These are phyloP conservation scores for Nomada ferruginata DNA, from an alignment of 2,888 invertebrate species.

Conservation along the genomic window DNA sequence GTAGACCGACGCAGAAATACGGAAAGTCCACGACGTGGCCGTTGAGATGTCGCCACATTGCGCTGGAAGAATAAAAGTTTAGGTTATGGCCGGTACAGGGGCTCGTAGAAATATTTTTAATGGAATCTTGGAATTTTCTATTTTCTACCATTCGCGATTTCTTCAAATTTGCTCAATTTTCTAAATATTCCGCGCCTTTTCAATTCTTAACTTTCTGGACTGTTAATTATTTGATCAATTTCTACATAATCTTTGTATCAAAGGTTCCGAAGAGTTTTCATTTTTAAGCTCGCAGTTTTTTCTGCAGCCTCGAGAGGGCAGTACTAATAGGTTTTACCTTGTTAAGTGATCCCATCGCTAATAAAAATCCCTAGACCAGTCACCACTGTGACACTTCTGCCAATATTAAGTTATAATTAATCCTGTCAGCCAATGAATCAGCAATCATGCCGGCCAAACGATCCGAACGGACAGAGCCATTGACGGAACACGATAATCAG, in stretches of 20 bases:
- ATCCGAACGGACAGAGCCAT: too few species aligned
- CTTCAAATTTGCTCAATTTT: not conserved
- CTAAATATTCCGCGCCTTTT: not conserved
- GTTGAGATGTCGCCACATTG: slow-evolving; percentile 80
- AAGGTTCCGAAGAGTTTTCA: too few species aligned
- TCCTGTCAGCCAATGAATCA: not conserved
- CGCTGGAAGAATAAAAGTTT: slow-evolving; percentile 69
- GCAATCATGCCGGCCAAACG: not conserved
- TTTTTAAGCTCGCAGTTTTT: too few species aligned
- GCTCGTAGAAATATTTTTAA: too few species aligned
- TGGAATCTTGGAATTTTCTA: not conserved
- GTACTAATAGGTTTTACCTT: too few species aligned
- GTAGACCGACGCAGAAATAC: slow-evolving; percentile 68
- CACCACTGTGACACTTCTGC: not conserved
- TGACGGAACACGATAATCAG: not conserved
- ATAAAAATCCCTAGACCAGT: not conserved
- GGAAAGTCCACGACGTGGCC: slow-evolving; percentile 77
- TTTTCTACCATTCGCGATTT: not conserved
- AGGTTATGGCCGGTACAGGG: not conserved
- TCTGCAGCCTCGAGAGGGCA: too few species aligned
- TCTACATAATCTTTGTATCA: too few species aligned
- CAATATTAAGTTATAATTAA: not conserved
- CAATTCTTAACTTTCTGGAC: not conserved
- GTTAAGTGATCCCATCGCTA: too few species aligned
- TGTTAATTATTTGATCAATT: not conserved